Base-by-base conservation (phyloP, 2,113 vertebrate genomes). In the Orthonyx spaldingii region DNA sequence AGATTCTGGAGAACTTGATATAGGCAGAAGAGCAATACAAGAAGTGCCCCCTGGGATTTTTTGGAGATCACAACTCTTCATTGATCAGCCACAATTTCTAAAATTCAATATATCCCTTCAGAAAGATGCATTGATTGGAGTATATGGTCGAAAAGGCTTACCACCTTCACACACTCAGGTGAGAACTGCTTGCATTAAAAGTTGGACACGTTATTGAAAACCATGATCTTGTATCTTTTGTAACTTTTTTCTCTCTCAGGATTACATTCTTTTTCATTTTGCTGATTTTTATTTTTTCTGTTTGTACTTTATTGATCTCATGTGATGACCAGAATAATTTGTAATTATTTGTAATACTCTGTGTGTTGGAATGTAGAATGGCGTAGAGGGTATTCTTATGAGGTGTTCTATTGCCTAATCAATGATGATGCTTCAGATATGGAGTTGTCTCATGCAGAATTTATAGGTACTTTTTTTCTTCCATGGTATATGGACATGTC, bases 51-150 rank as follows among this genome's bases (percentile, higher is more conserved):
- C 99, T 0, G 99, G 99, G 46, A 98, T 99, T 89, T 99, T 99
- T 97, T 99, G 99, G 99, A 98, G 99, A 94, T 99, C 99, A 60
- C 99, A 99, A 18, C 97, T 99, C 39, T 98, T 98, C 96, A 98
- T 99, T 96, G 99, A 99, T 90, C 98, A 99, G 65, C 98, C 99
- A 32, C 98, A 98, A 83, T 99, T 99, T 97, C 98, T 99, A 59
- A 99, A 99, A 97, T 99, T 99, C 98, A 99, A 99, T 98, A 99
- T 99, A 97, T 99, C 99, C n/a, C 99, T 99, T 92, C 99, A 99
- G 98, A 99, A 99, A 97, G 99, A 99, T 59, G 99, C 99, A 41
- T 89, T 99, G 97, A 99, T 99, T 39, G 99, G 99, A 94, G 99
- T 99, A 5, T 99, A 99, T 33, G 99, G 99, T 76, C 98, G 99